Evolutionary conservation across 2,888 invertebrate genomes (phyloP).

Genomic region (Chymomyza amoena): DNA sequence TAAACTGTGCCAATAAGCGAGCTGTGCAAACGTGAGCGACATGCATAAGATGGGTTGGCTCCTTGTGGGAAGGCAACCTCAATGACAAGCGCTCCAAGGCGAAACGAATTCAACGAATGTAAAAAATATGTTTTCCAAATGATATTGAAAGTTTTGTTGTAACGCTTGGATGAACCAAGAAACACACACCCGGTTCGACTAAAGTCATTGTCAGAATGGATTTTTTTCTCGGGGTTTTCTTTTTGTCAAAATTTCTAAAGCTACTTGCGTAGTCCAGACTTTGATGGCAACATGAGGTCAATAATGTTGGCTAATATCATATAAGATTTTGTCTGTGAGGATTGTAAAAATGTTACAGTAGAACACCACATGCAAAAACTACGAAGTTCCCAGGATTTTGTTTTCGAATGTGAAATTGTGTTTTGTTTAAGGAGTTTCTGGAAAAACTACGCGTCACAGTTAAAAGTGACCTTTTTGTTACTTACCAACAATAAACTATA

Average conservation of each 20-base stretch:
- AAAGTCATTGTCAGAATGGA: not conserved
- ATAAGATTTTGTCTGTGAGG: not conserved
- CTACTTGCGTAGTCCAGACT: not conserved
- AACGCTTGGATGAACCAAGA: not conserved
- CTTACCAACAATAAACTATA: no score
- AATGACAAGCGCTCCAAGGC: not conserved
- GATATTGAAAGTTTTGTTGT: not conserved
- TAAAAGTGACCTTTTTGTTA: no score
- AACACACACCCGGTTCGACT: not conserved
- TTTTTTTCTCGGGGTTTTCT: no score
- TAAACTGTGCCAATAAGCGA: not conserved
- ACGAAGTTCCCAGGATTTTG: no score
- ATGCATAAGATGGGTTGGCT: not conserved
- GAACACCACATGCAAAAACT: not conserved
- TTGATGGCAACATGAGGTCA: constrained; percentile 37
- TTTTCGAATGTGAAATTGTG: no score
- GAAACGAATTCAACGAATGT: no score
- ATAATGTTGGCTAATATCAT: not conserved
- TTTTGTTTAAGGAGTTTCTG: no score
- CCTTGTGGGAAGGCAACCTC: not conserved
- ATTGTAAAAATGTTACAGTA: not conserved
- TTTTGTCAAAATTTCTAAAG: not conserved
- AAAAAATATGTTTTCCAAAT: not conserved
- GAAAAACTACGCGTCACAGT: no score
- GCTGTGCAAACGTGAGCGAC: not conserved